Evolutionary conservation across 2,888 invertebrate species (phyloP), one percentile per base, ranked within the genome.

Genomic region (Lasiommata megera): DNA sequence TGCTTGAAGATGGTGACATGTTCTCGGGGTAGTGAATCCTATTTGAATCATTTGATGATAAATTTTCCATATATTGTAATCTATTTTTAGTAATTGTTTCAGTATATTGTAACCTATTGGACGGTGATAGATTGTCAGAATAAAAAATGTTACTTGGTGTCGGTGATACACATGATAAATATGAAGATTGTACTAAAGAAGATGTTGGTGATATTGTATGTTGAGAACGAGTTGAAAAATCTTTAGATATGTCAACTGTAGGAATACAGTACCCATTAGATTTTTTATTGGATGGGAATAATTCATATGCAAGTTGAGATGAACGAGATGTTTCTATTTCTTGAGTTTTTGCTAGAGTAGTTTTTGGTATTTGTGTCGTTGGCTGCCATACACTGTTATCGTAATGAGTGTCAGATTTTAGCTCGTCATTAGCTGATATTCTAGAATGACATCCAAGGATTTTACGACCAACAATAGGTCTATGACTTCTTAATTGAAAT

Each of bases 381-480:
- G 67, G 38, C 40, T 63, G 66, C 66, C 66, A 67, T 7, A 56
- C 44, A 9, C 58, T 57, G 6, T 18, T 37, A 11, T 61, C 59
- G 9, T 14, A 44, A 40, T 63, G 54, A 8, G 34, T 16, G 41
- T 38, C 44, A 36, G 23, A 6, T 44, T 40, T 31, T 9, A 8
- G 5, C 14, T 8, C 16, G 9, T 38, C 50, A 17, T 41, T 41
- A 0, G n/a, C 6, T 0, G 23, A 7, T 1, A n/a, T 2, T 37
- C 18, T 18, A 9, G 51, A 51, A 1, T 34, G 28, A 29, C 38
- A 11, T 1, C 70, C 72, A 40, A 83, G 67, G 1, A 87, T 76
- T 52, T 80, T 85, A 28, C 88, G 67, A 1, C 88, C 87, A 11
- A 85, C 58, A 1, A 87, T 87, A 1, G 88, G 81, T 0, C 85